Percentiles rank a stretch among this genome's conserved stretches.
Evolutionary conservation across 2,113 vertebrate genomes (phyloP).

Genomic region (Menidia beryllina): DNA sequence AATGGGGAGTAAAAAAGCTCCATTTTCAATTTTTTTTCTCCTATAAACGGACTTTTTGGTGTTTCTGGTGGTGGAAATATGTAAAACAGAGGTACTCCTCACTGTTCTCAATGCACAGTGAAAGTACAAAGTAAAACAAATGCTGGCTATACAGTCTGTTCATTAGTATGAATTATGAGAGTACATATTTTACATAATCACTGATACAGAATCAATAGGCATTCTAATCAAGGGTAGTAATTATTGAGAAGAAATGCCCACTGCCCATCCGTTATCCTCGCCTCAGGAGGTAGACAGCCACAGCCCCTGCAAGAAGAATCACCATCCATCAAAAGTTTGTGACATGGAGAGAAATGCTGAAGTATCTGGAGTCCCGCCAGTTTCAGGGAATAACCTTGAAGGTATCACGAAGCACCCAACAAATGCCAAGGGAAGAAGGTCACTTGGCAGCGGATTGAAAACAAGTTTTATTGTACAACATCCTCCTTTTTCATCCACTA

Average conservation of each 20-base stretch:
- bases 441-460: constrained; percentile 4
- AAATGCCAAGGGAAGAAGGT: constrained; percentile 26
- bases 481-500: not conserved
- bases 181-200: constrained; percentile 76
- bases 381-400: constrained; percentile 70
- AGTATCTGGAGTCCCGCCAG: constrained; percentile 55
- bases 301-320: constrained; percentile 52
- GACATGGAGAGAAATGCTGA: constrained; percentile 44
- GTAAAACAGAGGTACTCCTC: not conserved
- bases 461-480: not conserved
- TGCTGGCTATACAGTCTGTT: constrained; percentile 46
- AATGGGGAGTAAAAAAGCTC: constrained; percentile 12
- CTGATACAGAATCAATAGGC: constrained; percentile 72
- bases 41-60: constrained; percentile 11
- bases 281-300: constrained; percentile 65
- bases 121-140: not conserved
- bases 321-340: constrained; percentile 79
- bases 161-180: constrained; percentile 72
- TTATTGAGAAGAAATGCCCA: constrained; percentile 69
- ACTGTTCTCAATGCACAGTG: constrained; percentile 18
- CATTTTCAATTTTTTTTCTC: not conserved
- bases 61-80: constrained; percentile 2
- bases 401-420: constrained; percentile 9
- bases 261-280: constrained; percentile 71
- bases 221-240: constrained; percentile 75